Conservation (phyloP, 1,140 invertebrate genomes). For the Drosophila paulistorum region DNA sequence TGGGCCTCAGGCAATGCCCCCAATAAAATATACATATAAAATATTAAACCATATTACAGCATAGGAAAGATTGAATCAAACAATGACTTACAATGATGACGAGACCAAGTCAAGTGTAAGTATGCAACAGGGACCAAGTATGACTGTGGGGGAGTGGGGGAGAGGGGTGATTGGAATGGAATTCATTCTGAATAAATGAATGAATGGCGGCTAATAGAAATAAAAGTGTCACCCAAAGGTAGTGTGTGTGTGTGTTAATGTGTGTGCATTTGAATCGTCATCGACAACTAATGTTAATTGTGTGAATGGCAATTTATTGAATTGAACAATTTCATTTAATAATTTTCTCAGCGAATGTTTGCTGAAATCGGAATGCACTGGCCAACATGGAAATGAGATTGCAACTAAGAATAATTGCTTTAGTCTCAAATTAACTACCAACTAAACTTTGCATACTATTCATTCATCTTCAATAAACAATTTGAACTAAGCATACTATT, state of each 20-base stretch:
- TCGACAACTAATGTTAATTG: conserved; percentile 10
- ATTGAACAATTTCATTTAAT: background rate
- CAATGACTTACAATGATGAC: background rate
- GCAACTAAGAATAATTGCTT: too few species aligned
- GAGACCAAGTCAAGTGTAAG: conserved; percentile 4
- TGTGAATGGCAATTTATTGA: conserved; percentile 1
- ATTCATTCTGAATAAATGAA: background rate
- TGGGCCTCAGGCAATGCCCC: conserved; percentile 47
- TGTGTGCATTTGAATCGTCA: background rate
- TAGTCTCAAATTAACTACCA: too few species aligned
- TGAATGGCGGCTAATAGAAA: background rate
- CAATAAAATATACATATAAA: conserved; percentile 46
- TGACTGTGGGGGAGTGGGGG: too few species aligned
- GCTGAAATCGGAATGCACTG: too few species aligned
- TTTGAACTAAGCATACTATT: too few species aligned
- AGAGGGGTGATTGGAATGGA: too few species aligned
- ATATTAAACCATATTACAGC: conserved; percentile 32
- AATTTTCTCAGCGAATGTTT: background rate
- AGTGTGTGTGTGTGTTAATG: background rate
- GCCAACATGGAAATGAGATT: too few species aligned
- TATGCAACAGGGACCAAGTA: background rate
- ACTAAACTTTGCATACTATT: too few species aligned
- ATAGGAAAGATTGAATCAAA: conserved; percentile 7
- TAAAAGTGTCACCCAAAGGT: background rate
- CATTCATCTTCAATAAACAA: too few species aligned